Evolutionary conservation across 2,888 invertebrate genomes (phyloP).

Genomic region (Trachelus troglodyta): DNA sequence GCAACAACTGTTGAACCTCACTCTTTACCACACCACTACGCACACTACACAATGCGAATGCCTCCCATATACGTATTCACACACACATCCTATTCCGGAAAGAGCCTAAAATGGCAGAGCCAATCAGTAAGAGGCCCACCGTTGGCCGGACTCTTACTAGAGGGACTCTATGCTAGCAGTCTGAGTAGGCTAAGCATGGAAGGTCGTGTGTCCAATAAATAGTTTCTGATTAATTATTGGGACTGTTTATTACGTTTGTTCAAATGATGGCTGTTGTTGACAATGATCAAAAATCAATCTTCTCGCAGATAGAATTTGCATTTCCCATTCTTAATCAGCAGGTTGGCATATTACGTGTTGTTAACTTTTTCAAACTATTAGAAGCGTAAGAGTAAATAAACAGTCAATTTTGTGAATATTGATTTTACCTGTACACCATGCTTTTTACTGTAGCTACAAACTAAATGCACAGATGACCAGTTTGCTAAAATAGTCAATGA

Average conservation of each 20-base stretch:
- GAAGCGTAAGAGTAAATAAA: too few relatives aligned
- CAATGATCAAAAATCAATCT: conserved; percentile 2
- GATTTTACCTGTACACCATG: neutral
- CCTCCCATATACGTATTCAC: too few relatives aligned
- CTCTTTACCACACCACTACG: too few relatives aligned
- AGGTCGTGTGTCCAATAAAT: neutral
- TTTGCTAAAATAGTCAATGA: conserved; percentile 55
- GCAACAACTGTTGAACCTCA: too few relatives aligned
- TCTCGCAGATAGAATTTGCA: conserved; percentile 41
- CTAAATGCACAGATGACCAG: conserved; percentile 57
- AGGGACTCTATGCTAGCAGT: too few relatives aligned
- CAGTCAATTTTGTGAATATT: neutral
- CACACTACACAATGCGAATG: too few relatives aligned
- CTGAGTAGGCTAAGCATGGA: neutral
- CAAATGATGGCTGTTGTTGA: neutral
- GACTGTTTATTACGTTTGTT: neutral
- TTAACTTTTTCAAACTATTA: neutral
- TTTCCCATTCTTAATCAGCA: conserved; percentile 52
- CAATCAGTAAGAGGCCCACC: too few relatives aligned
- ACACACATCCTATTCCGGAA: too few relatives aligned
- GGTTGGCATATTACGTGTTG: conserved; percentile 26
- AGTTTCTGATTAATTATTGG: neutral
- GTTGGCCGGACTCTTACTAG: too few relatives aligned
- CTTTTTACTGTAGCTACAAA: conserved; percentile 35
- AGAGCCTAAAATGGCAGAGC: too few relatives aligned